Percentiles rank a stretch among this genome's conserved stretches.
Evolutionary conservation across 2,888 invertebrate genomes (phyloP).

Genomic region (Cantharis nigra): DNA sequence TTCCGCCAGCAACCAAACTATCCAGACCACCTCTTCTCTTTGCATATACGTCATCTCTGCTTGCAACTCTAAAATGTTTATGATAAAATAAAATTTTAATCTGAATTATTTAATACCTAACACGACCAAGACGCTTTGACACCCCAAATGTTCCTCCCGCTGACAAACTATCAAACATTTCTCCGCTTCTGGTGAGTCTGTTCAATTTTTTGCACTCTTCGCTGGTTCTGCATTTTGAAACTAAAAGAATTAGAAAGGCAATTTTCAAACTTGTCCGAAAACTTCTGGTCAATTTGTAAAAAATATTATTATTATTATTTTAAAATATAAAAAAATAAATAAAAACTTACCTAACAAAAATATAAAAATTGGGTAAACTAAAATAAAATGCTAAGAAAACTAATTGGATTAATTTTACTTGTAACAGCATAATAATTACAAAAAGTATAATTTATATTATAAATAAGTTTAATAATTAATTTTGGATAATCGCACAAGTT

Average conservation of each 20-base stretch:
- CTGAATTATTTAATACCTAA: not conserved
- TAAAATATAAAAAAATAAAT: not conserved
- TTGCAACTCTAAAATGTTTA: constrained; percentile 9
- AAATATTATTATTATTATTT: not conserved
- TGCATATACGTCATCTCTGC: constrained; percentile 12
- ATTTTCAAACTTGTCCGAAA: not conserved
- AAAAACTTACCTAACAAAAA: not conserved
- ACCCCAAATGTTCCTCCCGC: constrained; percentile 19
- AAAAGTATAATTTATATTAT: not conserved
- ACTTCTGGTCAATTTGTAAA: not conserved
- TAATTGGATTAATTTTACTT: not conserved
- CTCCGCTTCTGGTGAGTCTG: constrained; percentile 9
- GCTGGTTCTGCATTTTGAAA: constrained; percentile 13
- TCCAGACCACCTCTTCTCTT: constrained; percentile 32
- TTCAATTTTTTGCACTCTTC: constrained; percentile 12
- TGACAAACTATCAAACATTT: constrained; percentile 16
- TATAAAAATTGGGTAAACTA: not conserved
- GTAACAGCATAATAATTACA: not conserved
- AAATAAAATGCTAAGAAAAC: not conserved
- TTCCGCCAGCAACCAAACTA: constrained; percentile 35
- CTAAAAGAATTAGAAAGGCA: not conserved
- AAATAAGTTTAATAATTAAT: not conserved
- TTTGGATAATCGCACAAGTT: not conserved
- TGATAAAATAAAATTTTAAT: too few species aligned
- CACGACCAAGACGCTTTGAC: constrained; percentile 15